Evolutionary conservation across 30 jellyfish, hydroid and myxozoan species (phyloP), one percentile per base, ranked within the genome.

Genomic region (Mastigias papua): DNA sequence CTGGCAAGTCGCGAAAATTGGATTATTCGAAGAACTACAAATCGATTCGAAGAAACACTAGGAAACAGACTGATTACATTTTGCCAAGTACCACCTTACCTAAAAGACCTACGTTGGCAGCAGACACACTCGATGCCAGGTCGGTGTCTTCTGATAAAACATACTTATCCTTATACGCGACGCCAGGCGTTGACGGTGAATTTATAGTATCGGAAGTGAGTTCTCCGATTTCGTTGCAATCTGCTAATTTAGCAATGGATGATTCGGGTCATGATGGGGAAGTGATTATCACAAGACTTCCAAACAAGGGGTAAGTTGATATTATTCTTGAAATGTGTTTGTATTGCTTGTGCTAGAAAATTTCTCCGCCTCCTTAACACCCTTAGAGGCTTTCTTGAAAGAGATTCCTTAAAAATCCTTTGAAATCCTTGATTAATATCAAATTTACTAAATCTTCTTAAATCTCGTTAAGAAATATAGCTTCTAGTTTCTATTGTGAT

Each of bases 291-390:
- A 84, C 77, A n/a, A 71, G 88, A 62, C 29, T 84, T 82, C 93
- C 93, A 6, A 84, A 84, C 37, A 84, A 84, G 58, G 88, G 93
- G 93, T 84, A 37, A 84, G 83, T 31, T 35, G n/a, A n/a, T n/a
- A n/a, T n/a, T n/a, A n/a, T n/a, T n/a, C n/a, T n/a, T n/a, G n/a
- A n/a, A n/a, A n/a, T n/a, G n/a, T n/a, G n/a, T n/a, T n/a, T n/a
- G n/a, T n/a, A n/a, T n/a, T n/a, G n/a, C n/a, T n/a, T n/a, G n/a
- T n/a, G n/a, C n/a, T n/a, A n/a, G n/a, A n/a, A n/a, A n/a, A n/a
- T n/a, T n/a, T n/a, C n/a, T n/a, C n/a, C n/a, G n/a, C n/a, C n/a
- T n/a, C n/a, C n/a, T n/a, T n/a, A n/a, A n/a, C n/a, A n/a, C n/a
- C n/a, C n/a, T n/a, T n/a, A n/a, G n/a, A n/a, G n/a, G n/a, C n/a